Conservation (phyloP, 1,140 invertebrate species). For the Listronotus bonariensis region DNA sequence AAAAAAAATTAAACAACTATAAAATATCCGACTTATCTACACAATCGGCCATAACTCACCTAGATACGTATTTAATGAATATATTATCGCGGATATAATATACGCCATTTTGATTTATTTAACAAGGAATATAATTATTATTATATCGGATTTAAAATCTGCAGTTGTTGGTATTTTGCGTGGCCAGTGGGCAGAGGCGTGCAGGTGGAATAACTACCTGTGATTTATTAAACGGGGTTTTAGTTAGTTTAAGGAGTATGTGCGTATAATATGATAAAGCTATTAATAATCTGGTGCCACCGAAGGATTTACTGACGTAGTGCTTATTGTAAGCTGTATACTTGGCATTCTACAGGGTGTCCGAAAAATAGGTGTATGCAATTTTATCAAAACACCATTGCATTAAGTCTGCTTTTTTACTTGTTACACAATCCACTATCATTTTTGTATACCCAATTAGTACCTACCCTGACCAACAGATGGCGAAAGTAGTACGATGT, state of each 20-base stretch:
- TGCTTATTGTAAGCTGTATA: too few species aligned
- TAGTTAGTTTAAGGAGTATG: neutral
- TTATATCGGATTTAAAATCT: conserved; percentile 27
- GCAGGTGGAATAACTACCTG: conserved; percentile 21
- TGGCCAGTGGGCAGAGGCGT: conserved; percentile 31
- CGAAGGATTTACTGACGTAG: too few species aligned
- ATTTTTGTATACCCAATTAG: too few species aligned
- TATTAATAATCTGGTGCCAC: neutral
- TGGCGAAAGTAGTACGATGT: too few species aligned
- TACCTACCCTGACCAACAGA: too few species aligned
- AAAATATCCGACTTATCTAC: conserved; percentile 25
- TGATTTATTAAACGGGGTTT: conserved; percentile 9
- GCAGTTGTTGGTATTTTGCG: conserved; percentile 36
- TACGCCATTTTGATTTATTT: conserved; percentile 38
- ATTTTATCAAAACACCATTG: too few species aligned
- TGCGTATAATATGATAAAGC: neutral
- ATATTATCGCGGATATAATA: conserved; percentile 36
- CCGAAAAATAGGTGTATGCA: too few species aligned
- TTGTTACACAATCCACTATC: too few species aligned
- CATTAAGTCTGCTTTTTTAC: too few species aligned
- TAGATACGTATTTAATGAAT: conserved; percentile 40
- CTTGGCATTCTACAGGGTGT: too few species aligned
- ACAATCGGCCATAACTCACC: conserved; percentile 32
- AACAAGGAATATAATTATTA: conserved; percentile 37
- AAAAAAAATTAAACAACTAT: conserved; percentile 19